Evolutionary conservation across 2,888 invertebrate genomes (phyloP), one percentile per base, ranked within the genome.

Genomic region (Harpagoxenus sublaevis): DNA sequence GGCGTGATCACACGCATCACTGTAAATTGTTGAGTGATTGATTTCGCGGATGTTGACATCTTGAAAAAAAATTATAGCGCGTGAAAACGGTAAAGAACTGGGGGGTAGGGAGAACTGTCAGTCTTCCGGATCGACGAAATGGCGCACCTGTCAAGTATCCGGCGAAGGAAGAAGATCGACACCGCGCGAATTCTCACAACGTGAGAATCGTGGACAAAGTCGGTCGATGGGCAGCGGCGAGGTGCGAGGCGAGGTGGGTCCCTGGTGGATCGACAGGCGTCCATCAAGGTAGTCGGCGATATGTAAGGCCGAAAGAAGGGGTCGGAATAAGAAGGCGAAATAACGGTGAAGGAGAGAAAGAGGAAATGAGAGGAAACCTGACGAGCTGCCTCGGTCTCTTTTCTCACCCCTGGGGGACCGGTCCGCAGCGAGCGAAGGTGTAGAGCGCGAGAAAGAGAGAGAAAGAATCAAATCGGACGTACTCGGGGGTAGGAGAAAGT

Each of bases 241-340:
- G 71, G 71, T 71, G 60, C 74, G 66, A 42, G 48, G 23, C 75
- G 85, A 70, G 71, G 71, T 71, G 60, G 81, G 82, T 90, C 89
- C 90, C 91, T 86, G 73, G 92, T 89, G 91, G 87, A 84, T 89
- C 88, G 91, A 87, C 90, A 88, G 90, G 88, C 90, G 92, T 92
- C 90, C 88, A 86, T 92, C 92, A 91, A 88, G 77, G 84, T 87
- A 87, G 81, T 81, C 74, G 86, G 71, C 82, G 86, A 86, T 87
- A 87, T 84, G 86, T 82, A 85, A 86, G 81, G 42, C 70, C 65
- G 84, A 83, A 85, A 28, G 75, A 85, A 63, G 42, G 15, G 60
- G 86, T 84, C 70, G 87, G 66, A 71, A 83, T 57, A 86, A 68
- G 75, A 42, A 82, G 75, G 73, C 82, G 62, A 68, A 70, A 55